Percentiles rank a stretch among this genome's conserved stretches.
Evolutionary conservation across 2,113 vertebrate genomes (phyloP).

Genomic region (Nematolebias whitei): DNA sequence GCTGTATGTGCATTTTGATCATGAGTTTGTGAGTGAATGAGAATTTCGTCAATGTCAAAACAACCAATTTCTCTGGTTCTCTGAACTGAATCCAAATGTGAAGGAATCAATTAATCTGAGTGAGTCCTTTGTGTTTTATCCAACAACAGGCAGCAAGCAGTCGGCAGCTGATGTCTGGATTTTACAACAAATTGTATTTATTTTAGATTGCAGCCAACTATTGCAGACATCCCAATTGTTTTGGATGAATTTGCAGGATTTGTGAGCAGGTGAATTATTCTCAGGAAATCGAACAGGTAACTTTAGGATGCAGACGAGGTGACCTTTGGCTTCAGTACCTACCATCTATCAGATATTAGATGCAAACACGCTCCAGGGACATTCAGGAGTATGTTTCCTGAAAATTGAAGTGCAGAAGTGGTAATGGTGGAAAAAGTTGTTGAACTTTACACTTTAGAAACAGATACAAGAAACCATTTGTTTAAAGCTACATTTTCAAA

Average conservation of each 20-base stretch:
- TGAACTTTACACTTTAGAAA: neutral
- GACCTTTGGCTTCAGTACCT: neutral
- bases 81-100: conserved; percentile 71
- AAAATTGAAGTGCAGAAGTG: neutral
- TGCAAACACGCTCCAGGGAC: neutral
- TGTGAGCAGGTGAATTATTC: neutral
- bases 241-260: conserved; percentile 17
- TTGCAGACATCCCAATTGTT: conserved; percentile 3
- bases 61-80: conserved; percentile 69
- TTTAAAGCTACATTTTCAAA: neutral
- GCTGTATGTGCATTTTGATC: conserved; percentile 26
- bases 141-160: conserved; percentile 51
- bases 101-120: conserved; percentile 73
- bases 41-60: conserved; percentile 59
- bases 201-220: conserved; percentile 16
- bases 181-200: conserved; percentile 12
- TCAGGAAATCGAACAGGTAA: neutral
- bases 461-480: neutral
- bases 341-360: neutral
- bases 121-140: conserved; percentile 57
- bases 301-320: neutral
- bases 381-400: neutral
- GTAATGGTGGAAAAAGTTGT: neutral
- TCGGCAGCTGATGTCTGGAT: conserved; percentile 34
- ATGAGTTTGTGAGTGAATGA: conserved; percentile 34